A percentile compares a stretch with the other conserved stretches of the same genome.
Evolutionary conservation across 1,140 invertebrate genomes (phyloP).

Genomic region (Neodiprion virginianus): DNA sequence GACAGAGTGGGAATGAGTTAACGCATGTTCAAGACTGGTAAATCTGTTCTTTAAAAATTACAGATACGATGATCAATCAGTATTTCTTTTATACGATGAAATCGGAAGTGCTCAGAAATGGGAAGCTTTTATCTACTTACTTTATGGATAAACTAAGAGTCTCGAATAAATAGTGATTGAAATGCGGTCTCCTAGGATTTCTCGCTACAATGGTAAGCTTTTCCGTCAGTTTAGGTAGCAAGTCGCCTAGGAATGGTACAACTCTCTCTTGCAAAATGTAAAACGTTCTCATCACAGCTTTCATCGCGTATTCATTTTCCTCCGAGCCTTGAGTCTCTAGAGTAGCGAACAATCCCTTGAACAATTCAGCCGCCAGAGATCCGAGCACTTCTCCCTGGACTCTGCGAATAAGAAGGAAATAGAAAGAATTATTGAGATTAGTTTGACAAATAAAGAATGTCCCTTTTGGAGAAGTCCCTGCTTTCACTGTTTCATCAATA

Average conservation of each 20-base stretch:
- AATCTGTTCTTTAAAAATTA: slow-evolving; percentile 24
- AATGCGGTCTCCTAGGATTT: slow-evolving; percentile 96
- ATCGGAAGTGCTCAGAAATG: not conserved
- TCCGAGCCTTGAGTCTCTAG: slow-evolving; percentile 76
- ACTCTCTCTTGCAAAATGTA: slow-evolving; percentile 80
- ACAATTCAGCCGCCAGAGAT: slow-evolving; percentile 70
- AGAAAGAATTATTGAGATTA: slow-evolving; percentile 18
- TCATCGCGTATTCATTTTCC: slow-evolving; percentile 98
- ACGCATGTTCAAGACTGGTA: not conserved
- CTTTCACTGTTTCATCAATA: not conserved
- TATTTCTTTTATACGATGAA: not conserved
- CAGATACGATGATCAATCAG: slow-evolving; percentile 14
- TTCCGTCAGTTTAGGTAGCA: slow-evolving; percentile 84
- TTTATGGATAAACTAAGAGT: slow-evolving; percentile 87
- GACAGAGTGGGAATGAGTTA: slow-evolving; percentile 11
- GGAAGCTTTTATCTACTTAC: slow-evolving; percentile 55
- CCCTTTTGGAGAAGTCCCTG: not conserved
- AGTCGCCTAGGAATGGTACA: slow-evolving; percentile 79
- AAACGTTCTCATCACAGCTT: slow-evolving; percentile 92
- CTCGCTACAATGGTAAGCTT: slow-evolving; percentile 87
- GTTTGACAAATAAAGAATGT: slow-evolving; percentile 24
- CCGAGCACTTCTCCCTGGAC: slow-evolving; percentile 66
- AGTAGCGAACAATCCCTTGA: slow-evolving; percentile 78
- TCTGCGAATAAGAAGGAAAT: slow-evolving; percentile 56
- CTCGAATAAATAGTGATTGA: slow-evolving; percentile 98